Base-by-base conservation (phyloP, 1,140 invertebrate genomes). In the Neodiprion fabricii region DNA sequence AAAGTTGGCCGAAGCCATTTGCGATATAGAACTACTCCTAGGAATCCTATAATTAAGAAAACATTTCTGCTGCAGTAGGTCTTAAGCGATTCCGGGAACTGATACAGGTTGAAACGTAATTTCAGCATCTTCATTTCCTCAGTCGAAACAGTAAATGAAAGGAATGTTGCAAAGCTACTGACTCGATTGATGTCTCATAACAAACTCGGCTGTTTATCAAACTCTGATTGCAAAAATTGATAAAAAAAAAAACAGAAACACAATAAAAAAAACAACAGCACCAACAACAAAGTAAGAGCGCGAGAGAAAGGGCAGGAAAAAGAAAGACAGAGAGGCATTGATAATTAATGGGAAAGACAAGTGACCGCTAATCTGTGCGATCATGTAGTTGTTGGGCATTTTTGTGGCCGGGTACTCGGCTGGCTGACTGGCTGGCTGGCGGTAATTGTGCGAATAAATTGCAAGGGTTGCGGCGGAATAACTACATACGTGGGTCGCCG, bases 261-360 rank as follows among this genome's bases (percentile, higher is more conserved):
- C 21, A 7, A 11, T 0, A 12, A 69, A 8, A 9, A 28, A 14
- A 69, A 8, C 14, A 14, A 1, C 17, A 21, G 17, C 17, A 21
- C 17, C 17, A 21, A 21, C 17, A 69, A 9, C 17, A 23, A 23
- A 69, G 21, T 1, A 61, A 61, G 53, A 17, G 53, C 4, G 11
- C 5, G 53, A 61, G n/a, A 9, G 53, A 0, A 61, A 61, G 0
- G 9, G 53, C 53, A 4, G 8, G 8, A 40, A 40, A 40, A 40
- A 65, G 17, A 65, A 65, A 14, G 7, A 17, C 12, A 65, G 17
- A 65, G 7, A 3, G 7, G 61, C 61, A 65, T 14, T 14, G 12
- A 77, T 79, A 83, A 84, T 84, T 84, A 83, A 84, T 84, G 81
- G 77, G 77, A 72, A 73, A 82, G 75, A 82, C 79, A 81, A 84